phyloP scores from a whole-genome alignment of 2,797 vertebrate species.

The Kryptopterus vitreolus region DNA sequence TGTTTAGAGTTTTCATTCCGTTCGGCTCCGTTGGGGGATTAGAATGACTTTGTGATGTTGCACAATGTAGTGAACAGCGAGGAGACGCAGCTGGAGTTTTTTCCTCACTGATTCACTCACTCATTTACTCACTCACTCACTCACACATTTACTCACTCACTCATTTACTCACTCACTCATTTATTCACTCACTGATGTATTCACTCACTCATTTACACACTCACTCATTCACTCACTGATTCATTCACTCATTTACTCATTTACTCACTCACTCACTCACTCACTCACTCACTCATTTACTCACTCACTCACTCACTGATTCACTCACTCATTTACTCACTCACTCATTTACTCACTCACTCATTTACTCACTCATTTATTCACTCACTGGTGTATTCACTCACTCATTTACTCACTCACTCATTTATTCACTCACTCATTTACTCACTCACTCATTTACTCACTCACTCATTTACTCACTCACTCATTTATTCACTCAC shows the following conservation, averaged over 20 bases:
- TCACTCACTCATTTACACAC: no score
- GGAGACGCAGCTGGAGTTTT: slow-evolving; percentile 47
- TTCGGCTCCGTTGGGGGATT: neutral
- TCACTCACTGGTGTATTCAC: neutral
- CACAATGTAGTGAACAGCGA: slow-evolving; percentile 55
- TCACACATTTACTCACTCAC: neutral
- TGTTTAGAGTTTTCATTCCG: slow-evolving; percentile 18
- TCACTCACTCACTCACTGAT: neutral
- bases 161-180: neutral
- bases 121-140: neutral
- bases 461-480: neutral
- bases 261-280: neutral
- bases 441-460: neutral
- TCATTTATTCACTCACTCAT: neutral
- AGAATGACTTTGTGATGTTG: slow-evolving; percentile 44
- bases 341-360: neutral
- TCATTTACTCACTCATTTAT: neutral
- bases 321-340: neutral
- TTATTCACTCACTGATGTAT: neutral
- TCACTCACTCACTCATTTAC: neutral
- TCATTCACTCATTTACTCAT: neutral
- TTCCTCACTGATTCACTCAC: slow-evolving; percentile 24
- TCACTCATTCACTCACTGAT: neutral
- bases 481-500: neutral
- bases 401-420: no score